Evolutionary conservation across 2,797 vertebrate species (phyloP).

Genomic region (Parambassis ranga): DNA sequence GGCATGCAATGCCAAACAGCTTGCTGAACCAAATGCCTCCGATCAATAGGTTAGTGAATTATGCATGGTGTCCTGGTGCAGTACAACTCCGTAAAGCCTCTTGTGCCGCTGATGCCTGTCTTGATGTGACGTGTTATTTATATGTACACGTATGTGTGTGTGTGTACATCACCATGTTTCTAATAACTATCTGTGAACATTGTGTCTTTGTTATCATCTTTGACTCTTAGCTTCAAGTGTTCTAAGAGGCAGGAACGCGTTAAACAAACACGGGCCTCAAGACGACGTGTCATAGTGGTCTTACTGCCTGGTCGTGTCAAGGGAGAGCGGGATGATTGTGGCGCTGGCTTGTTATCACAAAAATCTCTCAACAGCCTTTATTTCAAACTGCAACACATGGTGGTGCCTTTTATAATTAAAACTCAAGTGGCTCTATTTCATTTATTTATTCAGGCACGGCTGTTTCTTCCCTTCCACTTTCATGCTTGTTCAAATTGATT

Average conservation of each 20-base stretch:
- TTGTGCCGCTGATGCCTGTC: conserved; percentile 17
- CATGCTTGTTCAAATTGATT: conserved; percentile 78
- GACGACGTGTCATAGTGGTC: conserved; percentile 1
- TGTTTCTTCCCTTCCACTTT: conserved; percentile 64
- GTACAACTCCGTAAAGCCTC: conserved; percentile 37
- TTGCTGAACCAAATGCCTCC: conserved; percentile 61
- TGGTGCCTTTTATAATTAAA: conserved; percentile 73
- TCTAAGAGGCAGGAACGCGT: background rate
- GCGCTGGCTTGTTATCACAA: conserved; percentile 53
- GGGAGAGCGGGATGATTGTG: conserved; percentile 27
- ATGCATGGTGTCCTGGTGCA: conserved; percentile 59
- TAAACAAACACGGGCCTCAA: background rate
- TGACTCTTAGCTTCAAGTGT: conserved; percentile 7
- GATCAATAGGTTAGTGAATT: conserved; percentile 69
- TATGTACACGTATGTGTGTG: conserved; percentile 1
- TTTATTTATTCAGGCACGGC: conserved; percentile 69
- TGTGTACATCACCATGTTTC: conserved; percentile 2
- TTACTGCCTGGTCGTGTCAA: conserved; percentile 37
- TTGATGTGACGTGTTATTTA: conserved; percentile 32
- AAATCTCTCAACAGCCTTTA: conserved; percentile 59
- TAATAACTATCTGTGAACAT: background rate
- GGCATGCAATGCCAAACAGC: conserved; percentile 42
- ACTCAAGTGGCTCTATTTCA: conserved; percentile 72
- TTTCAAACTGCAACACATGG: conserved; percentile 66
- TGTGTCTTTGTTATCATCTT: background rate